These are phyloP conservation scores for Amazona vittata DNA, from an alignment of 2,113 vertebrate genomes.

Conservation along the genomic window DNA sequence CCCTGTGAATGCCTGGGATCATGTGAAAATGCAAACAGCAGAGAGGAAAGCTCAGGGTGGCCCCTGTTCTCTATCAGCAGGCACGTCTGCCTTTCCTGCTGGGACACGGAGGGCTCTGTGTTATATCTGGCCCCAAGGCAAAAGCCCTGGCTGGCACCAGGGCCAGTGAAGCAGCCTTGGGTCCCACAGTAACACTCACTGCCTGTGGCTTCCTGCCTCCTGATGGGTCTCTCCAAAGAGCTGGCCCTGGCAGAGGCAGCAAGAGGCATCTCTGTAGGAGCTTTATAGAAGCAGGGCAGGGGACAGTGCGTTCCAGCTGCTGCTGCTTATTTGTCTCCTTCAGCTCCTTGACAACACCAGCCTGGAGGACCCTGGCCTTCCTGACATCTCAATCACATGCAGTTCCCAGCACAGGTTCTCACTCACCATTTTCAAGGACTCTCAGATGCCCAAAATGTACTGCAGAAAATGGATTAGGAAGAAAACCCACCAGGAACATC, in stretches of 20 bases:
- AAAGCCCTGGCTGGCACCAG: background rate
- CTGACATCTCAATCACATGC: background rate
- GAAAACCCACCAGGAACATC: background rate
- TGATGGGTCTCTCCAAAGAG: rapidly evolving
- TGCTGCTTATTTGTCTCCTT: background rate
- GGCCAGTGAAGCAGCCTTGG: background rate
- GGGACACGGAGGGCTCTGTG: no score
- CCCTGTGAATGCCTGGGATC: background rate
- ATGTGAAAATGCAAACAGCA: background rate
- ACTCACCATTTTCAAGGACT: background rate
- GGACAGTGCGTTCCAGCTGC: rapidly evolving
- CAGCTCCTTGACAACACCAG: background rate
- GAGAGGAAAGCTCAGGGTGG: background rate
- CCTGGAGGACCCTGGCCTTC: background rate
- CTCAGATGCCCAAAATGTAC: background rate
- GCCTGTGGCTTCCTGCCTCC: background rate
- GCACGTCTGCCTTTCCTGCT: background rate
- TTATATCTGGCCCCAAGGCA: background rate
- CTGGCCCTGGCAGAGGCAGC: background rate
- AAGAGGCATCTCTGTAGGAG: background rate
- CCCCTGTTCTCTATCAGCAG: background rate
- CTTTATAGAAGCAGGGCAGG: background rate
- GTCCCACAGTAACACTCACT: rapidly evolving
- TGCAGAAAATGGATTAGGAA: background rate
- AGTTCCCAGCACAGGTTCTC: background rate